Evolutionary conservation across 2,888 invertebrate species (phyloP), one percentile per base, ranked within the genome.

Genomic region (Pollenia griseotomentosa): DNA sequence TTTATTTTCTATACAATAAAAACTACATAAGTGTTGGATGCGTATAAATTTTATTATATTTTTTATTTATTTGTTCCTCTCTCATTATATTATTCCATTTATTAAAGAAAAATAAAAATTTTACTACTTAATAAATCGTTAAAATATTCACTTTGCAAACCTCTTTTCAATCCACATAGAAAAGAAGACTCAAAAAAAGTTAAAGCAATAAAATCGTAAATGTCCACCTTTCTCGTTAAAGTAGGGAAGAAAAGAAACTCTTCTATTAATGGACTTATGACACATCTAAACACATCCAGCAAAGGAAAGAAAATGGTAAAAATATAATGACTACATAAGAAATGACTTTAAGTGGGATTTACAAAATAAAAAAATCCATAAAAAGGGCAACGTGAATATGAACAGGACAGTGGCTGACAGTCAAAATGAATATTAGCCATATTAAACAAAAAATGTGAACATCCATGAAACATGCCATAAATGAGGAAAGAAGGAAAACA

Each of bases 371-470:
- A 65, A 71, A 81, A 78, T 7, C 53, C 42, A 79, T 73, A 80
- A 80, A 86, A 79, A 71, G 33, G 74, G 57, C 55, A 63, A 71
- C 68, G 40, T 55, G 16, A 51, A 42, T 7, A 40, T 16, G n/a
- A 42, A 40, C 12, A 65, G 44, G 44, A 53, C 63, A 63, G 71
- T 61, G 48, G 4, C 16, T 9, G 42, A 19, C 48, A 23, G 12
- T 19, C 75, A 11, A 80, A 65, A 80, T 53, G 66, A 55, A 40
- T 66, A 86, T 86, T 86, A 77, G 83, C 83, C 77, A 81, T 73
- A 83, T 86, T 86, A 83, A 73, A 73, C 44, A 61, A 83, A 83
- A 80, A 86, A 80, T 73, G 80, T 71, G 61, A 73, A 80, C 57
- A 70, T 33, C 51, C 19, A 57, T 19, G 33, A 57, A 61, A 71